These are phyloP conservation scores for Arenicola marina DNA, from an alignment of 2,888 invertebrate species.

Conservation along the genomic window DNA sequence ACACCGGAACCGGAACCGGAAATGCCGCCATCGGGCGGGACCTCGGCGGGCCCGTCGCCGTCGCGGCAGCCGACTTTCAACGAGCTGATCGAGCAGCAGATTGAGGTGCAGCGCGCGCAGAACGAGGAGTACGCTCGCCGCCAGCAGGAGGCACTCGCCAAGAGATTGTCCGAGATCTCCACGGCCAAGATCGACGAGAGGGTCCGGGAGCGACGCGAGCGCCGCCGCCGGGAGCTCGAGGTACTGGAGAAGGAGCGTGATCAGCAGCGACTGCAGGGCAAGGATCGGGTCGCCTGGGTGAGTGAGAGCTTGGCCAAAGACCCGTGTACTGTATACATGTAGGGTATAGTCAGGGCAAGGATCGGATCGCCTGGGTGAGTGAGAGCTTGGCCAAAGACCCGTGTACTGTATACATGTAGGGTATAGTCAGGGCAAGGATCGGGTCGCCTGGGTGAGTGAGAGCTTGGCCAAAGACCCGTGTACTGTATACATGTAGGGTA, in stretches of 20 bases:
- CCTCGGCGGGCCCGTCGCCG: not conserved
- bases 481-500: too few relatives aligned
- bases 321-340: too few relatives aligned
- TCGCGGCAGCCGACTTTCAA: constrained; percentile 52
- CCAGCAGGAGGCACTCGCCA: constrained; percentile 37
- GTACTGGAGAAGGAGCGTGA: constrained; percentile 29
- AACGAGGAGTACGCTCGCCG: constrained; percentile 44
- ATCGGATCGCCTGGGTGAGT: not conserved
- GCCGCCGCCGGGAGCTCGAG: constrained; percentile 40
- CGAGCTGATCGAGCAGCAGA: constrained; percentile 55
- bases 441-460: not conserved
- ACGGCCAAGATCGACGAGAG: constrained; percentile 49
- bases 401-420: too few relatives aligned
- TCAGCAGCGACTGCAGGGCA: constrained; percentile 20
- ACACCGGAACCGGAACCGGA: too few relatives aligned
- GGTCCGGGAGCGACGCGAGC: constrained; percentile 48
- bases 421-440: not conserved
- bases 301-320: constrained; percentile 1
- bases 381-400: too few relatives aligned
- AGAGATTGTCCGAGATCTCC: constrained; percentile 46
- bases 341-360: not conserved
- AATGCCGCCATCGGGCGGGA: too few relatives aligned
- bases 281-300: constrained; percentile 27
- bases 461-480: too few relatives aligned
- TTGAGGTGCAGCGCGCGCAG: constrained; percentile 51